Base-by-base conservation (phyloP, 2,888 invertebrate species). In the Cephus pygmeus region DNA sequence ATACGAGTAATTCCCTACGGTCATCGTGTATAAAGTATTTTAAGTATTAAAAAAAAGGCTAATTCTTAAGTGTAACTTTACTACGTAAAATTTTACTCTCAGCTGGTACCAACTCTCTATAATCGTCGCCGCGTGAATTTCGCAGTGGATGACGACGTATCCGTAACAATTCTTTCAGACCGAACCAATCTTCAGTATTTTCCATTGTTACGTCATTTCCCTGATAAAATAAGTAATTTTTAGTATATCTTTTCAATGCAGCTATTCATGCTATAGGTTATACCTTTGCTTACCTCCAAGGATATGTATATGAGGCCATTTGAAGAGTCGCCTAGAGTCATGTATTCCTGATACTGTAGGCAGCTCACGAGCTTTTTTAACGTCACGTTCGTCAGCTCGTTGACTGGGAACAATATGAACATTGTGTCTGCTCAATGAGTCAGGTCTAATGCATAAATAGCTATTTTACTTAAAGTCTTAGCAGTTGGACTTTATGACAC, bases 311-410 rank as follows among this genome's bases (percentile, higher is more conserved):
- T 73, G 4, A 87, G 81, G 4, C 86, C 87, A 79, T 35, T 81
- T 68, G 69, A 81, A 0, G 34, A 74, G 74, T 86, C 85, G n/a
- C 84, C 82, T 12, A 86, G 76, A 69, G 85, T 76, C 82, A 87
- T 83, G 35, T 85, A 85, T 56, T 76, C 83, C 77, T 90, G 90
- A 81, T 90, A 87, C 35, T 81, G 79, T 31, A 90, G 69, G n/a
- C 87, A 87, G 12, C 81, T 79, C 36, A 86, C 78, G 36, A 89
- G 78, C 69, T 81, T 75, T 56, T 81, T 80, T 30, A 87, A 77
- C 68, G 85, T 84, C n/a, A 76, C 78, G 40, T 75, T 76, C 30
- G 85, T 86, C 68, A 90, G 77, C 40, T 82, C 82, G 82, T 90
- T 90, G 79, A 86, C 90, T 90, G 77, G 12, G 82, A 81, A 36